Evolutionary conservation across 2,888 invertebrate genomes (phyloP).

Genomic region (Teleogryllus oceanicus): DNA sequence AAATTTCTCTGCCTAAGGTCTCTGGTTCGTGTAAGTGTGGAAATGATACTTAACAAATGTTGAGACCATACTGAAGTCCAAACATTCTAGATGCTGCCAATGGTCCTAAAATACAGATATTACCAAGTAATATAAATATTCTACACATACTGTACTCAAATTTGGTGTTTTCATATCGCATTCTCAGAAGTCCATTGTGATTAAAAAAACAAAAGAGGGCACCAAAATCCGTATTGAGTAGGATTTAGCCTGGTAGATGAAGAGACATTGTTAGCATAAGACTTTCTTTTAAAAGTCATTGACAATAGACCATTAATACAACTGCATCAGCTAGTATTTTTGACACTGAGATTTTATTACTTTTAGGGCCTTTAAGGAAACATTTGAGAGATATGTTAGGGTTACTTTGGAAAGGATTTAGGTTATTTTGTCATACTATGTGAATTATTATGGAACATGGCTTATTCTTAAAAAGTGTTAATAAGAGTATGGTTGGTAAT

Average conservation of each 20-base stretch:
- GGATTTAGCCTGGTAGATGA: constrained; percentile 27
- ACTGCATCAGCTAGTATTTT: constrained; percentile 31
- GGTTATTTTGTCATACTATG: constrained; percentile 24
- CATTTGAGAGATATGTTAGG: constrained; percentile 19
- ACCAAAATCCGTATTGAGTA: constrained; percentile 34
- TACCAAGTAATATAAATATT: constrained; percentile 32
- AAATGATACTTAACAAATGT: no score
- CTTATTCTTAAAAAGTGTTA: constrained; percentile 12
- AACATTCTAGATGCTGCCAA: neutral
- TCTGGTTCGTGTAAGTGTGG: no score
- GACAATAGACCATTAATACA: constrained; percentile 30
- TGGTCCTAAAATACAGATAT: constrained; percentile 26
- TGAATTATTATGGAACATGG: constrained; percentile 22
- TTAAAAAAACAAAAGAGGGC: constrained; percentile 34
- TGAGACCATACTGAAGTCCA: constrained; percentile 3
- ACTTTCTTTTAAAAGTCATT: constrained; percentile 30
- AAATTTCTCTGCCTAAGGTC: neutral
- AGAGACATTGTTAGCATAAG: constrained; percentile 27
- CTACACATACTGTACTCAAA: constrained; percentile 32
- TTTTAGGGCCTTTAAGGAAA: constrained; percentile 29
- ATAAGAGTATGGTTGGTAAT: neutral
- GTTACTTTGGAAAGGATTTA: constrained; percentile 9
- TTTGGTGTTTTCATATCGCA: constrained; percentile 37
- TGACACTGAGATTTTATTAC: constrained; percentile 28
- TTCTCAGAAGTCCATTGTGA: constrained; percentile 37